Base-by-base conservation (phyloP, 2,888 invertebrate species). In the Maniola hyperantus region DNA sequence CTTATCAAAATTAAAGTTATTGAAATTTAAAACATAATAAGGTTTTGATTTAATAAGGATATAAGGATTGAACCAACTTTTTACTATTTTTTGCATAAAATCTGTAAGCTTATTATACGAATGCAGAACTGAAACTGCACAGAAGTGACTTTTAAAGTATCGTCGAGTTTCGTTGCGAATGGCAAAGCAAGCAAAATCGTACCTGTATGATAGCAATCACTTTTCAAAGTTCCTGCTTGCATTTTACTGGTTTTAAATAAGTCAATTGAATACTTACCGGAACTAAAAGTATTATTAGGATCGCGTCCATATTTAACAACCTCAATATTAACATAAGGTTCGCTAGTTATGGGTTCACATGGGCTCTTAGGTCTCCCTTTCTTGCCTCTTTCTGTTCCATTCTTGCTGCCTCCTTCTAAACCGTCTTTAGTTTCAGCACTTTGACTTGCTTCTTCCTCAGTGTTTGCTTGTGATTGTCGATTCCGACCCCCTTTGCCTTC, bases 271-370 rank as follows among this genome's bases (percentile, higher is more conserved):
- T n/a, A 72, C 74, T 79, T 79, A 93, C 93, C 97, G 60, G 96
- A 94, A 71, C 96, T 95, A 80, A 94, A 96, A 6, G 95, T 94
- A 13, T 94, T 94, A 65, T 95, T 96, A 2, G 95, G 94, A 77
- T 95, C 95, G 46, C 95, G 91, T 20, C 96, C 96, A 66, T 93
- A 93, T 73, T 96, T 95, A 1, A 97, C 93, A 51, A 96, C 93
- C 71, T 96, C 96, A 13, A 96, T 93, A 72, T 94, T 94, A 33
- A 95, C 93, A 73, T 94, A 95, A 0, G 94, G 93, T 72, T 95
- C 95, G 57, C 94, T 94, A 4, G 93, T 92, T 42, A 96, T 88
- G 0, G 94, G 89, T 72, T 95, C 95, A 76, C 97, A 97, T 0
- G 96, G 95, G 48, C 94, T 94, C 64, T 94, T 93, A 0, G 91